Percentiles rank a stretch among this genome's conserved stretches.
These are phyloP conservation scores for Leptobrachium leishanense DNA, from an alignment of 2,113 vertebrate genomes.

Conservation along the genomic window DNA sequence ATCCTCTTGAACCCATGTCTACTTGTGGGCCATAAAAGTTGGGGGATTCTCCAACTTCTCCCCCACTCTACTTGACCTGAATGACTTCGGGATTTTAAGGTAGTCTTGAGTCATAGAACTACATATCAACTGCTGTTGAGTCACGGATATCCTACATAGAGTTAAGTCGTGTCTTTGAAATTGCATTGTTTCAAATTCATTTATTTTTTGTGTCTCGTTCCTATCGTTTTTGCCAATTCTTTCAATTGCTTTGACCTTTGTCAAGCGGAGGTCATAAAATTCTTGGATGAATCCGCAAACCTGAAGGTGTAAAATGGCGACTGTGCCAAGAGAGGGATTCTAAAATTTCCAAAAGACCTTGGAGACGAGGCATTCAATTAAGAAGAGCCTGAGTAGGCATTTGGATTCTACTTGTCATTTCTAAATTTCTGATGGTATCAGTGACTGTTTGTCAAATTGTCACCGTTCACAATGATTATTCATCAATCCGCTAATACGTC, in stretches of 20 bases:
- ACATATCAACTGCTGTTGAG: too few species aligned
- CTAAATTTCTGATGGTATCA: constrained; percentile 35
- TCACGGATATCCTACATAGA: too few species aligned
- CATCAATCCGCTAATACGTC: constrained; percentile 24
- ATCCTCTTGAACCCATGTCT: too few species aligned
- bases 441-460: constrained; percentile 13
- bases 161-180: too few species aligned
- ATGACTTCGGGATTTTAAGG: too few species aligned
- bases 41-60: too few species aligned
- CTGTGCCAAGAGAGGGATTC: constrained; percentile 6
- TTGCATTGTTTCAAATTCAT: too few species aligned
- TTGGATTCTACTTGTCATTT: constrained; percentile 18
- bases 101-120: too few species aligned
- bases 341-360: background rate
- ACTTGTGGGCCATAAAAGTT: too few species aligned
- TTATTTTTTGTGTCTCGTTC: too few species aligned
- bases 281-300: constrained; percentile 16
- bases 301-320: constrained; percentile 23
- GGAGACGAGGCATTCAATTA: constrained; percentile 31
- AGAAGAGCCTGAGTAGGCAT: constrained; percentile 11
- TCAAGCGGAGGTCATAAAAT: constrained; percentile 20
- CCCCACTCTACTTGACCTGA: too few species aligned
- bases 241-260: constrained; percentile 27
- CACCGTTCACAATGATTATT: constrained; percentile 29
- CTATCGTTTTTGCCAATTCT: constrained; percentile 8